phyloP scores from a whole-genome alignment of 2,888 invertebrate genomes.

The Macaria liturata region DNA sequence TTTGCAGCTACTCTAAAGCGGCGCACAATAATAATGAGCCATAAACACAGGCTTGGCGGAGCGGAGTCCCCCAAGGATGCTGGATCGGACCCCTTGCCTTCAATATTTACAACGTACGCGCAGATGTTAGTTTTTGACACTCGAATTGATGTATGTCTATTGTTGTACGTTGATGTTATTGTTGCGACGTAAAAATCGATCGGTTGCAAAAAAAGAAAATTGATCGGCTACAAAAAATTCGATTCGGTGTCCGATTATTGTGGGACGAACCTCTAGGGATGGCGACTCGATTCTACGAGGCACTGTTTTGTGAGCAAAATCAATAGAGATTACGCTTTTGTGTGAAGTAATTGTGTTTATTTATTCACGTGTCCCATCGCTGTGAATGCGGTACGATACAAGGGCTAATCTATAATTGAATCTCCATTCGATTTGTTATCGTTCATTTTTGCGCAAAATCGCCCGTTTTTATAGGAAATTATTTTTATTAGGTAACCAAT shows the following conservation, averaged over 20 bases:
- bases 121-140: conserved; percentile 84
- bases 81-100: conserved; percentile 64
- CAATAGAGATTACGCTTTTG: conserved; percentile 78
- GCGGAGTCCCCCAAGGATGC: conserved; percentile 68
- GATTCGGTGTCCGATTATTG: conserved; percentile 65
- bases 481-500: conserved; percentile 33
- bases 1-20: conserved; percentile 78
- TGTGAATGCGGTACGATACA: conserved; percentile 74
- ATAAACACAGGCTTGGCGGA: conserved; percentile 75
- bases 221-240: conserved; percentile 60
- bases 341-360: conserved; percentile 79
- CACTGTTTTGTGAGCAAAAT: conserved; percentile 67
- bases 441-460: conserved; percentile 59
- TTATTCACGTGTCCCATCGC: conserved; percentile 79
- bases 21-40: conserved; percentile 78
- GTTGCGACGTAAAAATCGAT: conserved; percentile 69
- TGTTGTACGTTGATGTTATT: conserved; percentile 71
- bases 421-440: conserved; percentile 76
- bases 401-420: conserved; percentile 82
- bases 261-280: conserved; percentile 61
- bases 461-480: conserved; percentile 43
- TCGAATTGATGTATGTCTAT: conserved; percentile 79
- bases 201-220: conserved; percentile 71
- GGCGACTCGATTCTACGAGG: conserved; percentile 58
- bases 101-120: conserved; percentile 76